Conservation (phyloP, 2,113 vertebrate genomes). For the Lycaon pictus region DNA sequence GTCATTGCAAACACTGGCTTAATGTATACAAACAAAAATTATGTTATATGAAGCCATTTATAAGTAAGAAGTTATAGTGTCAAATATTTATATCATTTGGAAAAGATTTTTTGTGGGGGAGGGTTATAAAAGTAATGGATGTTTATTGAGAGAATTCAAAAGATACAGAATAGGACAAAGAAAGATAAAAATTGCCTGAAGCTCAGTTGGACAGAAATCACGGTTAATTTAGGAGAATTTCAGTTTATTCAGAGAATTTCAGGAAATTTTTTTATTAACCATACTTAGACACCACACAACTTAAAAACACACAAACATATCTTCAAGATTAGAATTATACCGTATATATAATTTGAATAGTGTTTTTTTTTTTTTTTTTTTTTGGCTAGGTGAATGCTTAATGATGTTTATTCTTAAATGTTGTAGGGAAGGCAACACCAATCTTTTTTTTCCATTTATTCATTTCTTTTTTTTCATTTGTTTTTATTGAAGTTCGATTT, state of each 20-base stretch:
- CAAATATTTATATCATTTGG: neutral
- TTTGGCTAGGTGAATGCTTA: neutral
- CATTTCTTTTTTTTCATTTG: too few species aligned
- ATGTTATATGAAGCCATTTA: neutral
- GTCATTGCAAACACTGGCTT: neutral
- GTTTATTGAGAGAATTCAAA: conserved; percentile 7
- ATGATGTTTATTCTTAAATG: neutral
- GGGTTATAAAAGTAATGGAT: neutral
- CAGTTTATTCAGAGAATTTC: neutral
- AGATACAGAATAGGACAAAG: conserved; percentile 11
- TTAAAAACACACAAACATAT: neutral
- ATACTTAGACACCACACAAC: neutral
- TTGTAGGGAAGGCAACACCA: neutral
- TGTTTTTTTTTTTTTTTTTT: too few species aligned
- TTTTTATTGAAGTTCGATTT: too few species aligned
- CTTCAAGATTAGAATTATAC: neutral
- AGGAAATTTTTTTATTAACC: neutral
- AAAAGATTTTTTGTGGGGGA: neutral
- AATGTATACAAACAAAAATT: neutral
- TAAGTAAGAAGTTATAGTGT: neutral
- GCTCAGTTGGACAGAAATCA: neutral
- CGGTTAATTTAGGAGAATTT: conserved; percentile 30
- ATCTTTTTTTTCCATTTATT: neutral
- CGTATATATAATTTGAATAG: neutral
- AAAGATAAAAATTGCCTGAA: neutral